Conservation (phyloP, 2,113 vertebrate species). For the Siniperca knerii region DNA sequence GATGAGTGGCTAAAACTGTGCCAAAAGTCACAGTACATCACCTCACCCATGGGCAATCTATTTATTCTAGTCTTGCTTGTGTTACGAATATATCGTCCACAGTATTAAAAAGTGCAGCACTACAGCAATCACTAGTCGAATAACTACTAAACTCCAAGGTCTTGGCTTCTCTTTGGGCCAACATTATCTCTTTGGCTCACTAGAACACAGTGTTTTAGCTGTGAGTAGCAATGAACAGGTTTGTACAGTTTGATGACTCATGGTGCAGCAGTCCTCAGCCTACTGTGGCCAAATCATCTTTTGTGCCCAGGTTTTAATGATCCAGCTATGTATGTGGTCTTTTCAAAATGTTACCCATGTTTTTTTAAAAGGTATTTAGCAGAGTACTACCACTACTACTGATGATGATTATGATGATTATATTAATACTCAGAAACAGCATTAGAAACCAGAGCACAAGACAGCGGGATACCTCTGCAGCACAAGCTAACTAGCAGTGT, state of each 20-base stretch:
- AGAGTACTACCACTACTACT: background rate
- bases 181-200: conserved; percentile 3
- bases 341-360: background rate
- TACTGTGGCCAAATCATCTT: conserved; percentile 23
- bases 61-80: conserved; percentile 7
- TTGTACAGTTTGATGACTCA: conserved; percentile 46
- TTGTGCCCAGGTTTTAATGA: background rate
- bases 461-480: background rate
- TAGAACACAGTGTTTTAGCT: conserved; percentile 26
- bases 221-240: conserved; percentile 35
- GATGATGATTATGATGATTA: background rate
- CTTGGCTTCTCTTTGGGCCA: conserved; percentile 10
- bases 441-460: background rate
- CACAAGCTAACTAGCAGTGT: conserved; percentile 6
- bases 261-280: conserved; percentile 25
- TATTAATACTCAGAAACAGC: background rate
- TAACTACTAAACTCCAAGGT: conserved; percentile 21
- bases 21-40: conserved; percentile 51
- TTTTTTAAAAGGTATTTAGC: background rate
- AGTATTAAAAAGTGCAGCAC: conserved; percentile 8
- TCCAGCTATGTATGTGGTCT: background rate
- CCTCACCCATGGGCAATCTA: conserved; percentile 35
- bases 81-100: conserved; percentile 19
- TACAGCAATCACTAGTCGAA: conserved; percentile 21
- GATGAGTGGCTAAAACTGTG: conserved; percentile 50